phyloP scores from a whole-genome alignment of 1,140 invertebrate genomes.

The Mamestra configurata region DNA sequence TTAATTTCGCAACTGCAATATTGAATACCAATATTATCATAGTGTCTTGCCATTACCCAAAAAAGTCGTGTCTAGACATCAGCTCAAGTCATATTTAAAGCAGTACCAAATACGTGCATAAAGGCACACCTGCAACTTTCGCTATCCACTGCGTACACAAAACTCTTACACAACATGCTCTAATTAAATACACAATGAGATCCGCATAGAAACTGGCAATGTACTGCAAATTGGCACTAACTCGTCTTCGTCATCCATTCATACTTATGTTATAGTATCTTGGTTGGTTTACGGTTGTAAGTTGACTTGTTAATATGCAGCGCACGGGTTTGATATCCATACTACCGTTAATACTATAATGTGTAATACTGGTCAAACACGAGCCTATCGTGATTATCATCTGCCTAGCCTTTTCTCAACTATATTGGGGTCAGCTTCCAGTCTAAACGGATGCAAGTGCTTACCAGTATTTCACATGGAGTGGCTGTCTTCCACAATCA shows the following conservation, averaged over 20 bases:
- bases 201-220: constrained; percentile 35
- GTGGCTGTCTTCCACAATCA: no score
- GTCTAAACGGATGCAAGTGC: no score
- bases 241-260: constrained; percentile 34
- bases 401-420: no score
- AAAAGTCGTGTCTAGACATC: no score
- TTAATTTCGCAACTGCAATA: no score
- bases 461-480: no score
- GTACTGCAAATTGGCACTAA: constrained; percentile 44
- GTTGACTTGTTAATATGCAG: background rate
- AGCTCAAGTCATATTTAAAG: background rate
- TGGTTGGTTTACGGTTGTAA: background rate
- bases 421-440: no score
- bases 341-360: no score
- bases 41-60: no score
- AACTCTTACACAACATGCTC: constrained; percentile 27
- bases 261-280: constrained; percentile 26
- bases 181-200: constrained; percentile 45
- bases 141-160: constrained; percentile 23
- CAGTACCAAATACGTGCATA: background rate
- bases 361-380: no score
- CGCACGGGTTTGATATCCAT: background rate
- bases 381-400: no score
- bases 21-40: no score
- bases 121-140: constrained; percentile 19